A percentile compares a stretch with the other conserved stretches of the same genome.
Conservation (phyloP, 1,140 invertebrate genomes). For the Cepaea nemoralis region DNA sequence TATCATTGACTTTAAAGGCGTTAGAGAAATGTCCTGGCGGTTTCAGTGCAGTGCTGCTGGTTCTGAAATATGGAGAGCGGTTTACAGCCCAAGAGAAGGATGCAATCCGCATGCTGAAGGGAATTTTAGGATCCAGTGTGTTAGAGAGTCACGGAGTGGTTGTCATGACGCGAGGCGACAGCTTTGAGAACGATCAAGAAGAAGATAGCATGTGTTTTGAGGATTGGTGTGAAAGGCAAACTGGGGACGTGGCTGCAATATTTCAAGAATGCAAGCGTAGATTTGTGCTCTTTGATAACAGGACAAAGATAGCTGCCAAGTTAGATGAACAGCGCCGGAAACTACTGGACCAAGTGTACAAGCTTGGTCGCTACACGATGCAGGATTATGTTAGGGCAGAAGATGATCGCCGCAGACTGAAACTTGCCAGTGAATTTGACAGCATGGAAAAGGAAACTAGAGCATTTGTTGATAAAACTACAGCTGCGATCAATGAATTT, state of each 20-base stretch:
- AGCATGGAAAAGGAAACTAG: background rate
- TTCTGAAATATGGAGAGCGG: background rate
- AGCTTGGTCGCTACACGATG: background rate
- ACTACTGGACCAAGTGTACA: background rate
- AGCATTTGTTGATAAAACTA: background rate
- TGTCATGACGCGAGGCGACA: background rate
- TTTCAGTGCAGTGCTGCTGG: slow-evolving; percentile 1
- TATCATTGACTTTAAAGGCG: background rate
- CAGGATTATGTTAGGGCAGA: background rate
- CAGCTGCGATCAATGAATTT: background rate
- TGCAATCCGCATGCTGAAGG: background rate
- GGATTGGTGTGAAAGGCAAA: background rate
- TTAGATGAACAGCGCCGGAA: background rate
- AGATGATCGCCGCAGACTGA: background rate
- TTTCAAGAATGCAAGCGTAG: background rate
- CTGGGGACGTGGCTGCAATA: background rate
- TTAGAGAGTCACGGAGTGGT: background rate
- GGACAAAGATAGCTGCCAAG: background rate
- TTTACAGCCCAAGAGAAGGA: background rate
- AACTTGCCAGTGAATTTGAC: background rate
- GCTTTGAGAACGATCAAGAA: background rate
- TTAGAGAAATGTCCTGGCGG: background rate
- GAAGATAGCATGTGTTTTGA: background rate
- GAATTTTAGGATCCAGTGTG: background rate
- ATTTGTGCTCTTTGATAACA: background rate